Base-by-base conservation (phyloP, 2,888 invertebrate genomes). In the Osedax frankpressi region DNA sequence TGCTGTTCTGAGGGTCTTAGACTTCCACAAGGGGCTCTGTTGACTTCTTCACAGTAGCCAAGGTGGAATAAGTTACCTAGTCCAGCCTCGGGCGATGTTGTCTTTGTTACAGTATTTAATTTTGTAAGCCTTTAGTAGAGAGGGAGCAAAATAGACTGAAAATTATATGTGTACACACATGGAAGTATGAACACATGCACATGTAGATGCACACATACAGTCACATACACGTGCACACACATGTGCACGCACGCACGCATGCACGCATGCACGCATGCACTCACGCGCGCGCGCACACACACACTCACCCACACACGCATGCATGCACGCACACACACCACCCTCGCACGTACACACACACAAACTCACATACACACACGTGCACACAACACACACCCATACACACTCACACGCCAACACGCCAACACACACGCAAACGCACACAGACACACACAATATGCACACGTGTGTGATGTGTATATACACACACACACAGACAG, bases 1-100 rank as follows among this genome's bases (percentile, higher is more conserved):
- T 65, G 65, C 65, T n/a, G 19, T 65, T 65, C 65, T 62, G 3
- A 62, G 63, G 14, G 63, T 62, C 63, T 65, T 65, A 65, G 65
- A 65, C 65, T 2, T 24, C 0, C 24, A 65, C 3, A 65, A 24
- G 24, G 24, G 19, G 2, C 65, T 1, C 63, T 63, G 63, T 63
- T 19, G 19, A 19, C 63, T 1, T 19, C 63, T 24, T 14, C 2
- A 2, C 24, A 65, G 65, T 14, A 19, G 19, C 2, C 1, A 2
- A 65, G 65, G 24, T 24, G 24, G 25, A 65, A 19, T 65, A 25
- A 62, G 3, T 62, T 62, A 62, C 63, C 63, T 24, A 65, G 65
- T 65, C 19, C 65, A 65, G 65, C 0, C 65, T 24, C 25, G 2
- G 19, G 2, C 1, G 65, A 24, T 24, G 24, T 65, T n/a, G n/a